Conservation (phyloP, 2,888 invertebrate genomes). For the Clistopyga incitator region DNA sequence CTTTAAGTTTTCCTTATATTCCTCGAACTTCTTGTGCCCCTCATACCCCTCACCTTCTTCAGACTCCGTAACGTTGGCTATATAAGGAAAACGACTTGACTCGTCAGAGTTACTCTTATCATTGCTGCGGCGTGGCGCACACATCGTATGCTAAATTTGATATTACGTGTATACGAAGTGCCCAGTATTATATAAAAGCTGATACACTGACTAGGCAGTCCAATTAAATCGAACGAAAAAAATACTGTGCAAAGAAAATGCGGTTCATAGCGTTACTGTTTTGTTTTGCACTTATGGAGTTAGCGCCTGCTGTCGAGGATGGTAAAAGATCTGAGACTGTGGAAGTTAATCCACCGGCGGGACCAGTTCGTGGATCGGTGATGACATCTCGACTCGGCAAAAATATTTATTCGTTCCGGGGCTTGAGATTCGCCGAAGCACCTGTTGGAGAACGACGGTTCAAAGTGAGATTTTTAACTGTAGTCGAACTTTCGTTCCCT, state of each 20-base stretch:
- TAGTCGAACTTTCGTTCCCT: neutral
- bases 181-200: too few species aligned
- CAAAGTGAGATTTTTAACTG: neutral
- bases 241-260: constrained; percentile 29
- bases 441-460: constrained; percentile 73
- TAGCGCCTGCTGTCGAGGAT: neutral
- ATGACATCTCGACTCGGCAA: constrained; percentile 72
- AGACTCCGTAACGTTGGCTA: neutral
- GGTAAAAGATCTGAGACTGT: constrained; percentile 19
- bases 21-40: too few species aligned
- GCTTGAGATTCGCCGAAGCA: constrained; percentile 75
- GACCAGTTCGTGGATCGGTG: constrained; percentile 73
- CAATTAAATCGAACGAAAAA: neutral
- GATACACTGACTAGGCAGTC: neutral
- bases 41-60: neutral
- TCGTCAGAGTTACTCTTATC: neutral
- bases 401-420: constrained; percentile 75
- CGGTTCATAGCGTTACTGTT: constrained; percentile 27
- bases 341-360: constrained; percentile 67
- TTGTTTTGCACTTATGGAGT: constrained; percentile 1
- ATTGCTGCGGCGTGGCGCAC: neutral
- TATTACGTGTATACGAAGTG: too few species aligned
- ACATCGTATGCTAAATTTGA: neutral
- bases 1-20: too few species aligned
- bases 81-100: neutral